These are phyloP conservation scores for Ochotona curzoniae DNA, from an alignment of 2,113 vertebrate genomes.

Conservation along the genomic window DNA sequence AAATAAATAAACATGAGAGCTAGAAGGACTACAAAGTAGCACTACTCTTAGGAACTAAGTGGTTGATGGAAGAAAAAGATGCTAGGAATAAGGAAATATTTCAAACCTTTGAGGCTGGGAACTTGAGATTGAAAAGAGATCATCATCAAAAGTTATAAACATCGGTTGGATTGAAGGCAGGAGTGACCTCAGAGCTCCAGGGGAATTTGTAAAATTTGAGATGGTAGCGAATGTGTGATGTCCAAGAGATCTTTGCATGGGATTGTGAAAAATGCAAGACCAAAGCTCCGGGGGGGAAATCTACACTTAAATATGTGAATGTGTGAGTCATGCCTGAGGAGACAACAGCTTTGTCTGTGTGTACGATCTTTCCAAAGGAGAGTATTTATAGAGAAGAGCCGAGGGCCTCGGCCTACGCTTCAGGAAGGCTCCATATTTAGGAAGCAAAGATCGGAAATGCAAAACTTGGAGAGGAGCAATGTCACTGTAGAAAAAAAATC, in stretches of 20 bases:
- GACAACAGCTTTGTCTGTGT: not conserved
- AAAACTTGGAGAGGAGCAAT: slow-evolving; percentile 42
- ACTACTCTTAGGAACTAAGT: not conserved
- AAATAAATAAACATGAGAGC: no score
- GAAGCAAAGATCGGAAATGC: slow-evolving; percentile 15
- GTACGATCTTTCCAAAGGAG: not conserved
- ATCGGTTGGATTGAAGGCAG: not conserved
- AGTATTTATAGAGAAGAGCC: slow-evolving; percentile 52
- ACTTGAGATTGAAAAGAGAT: not conserved
- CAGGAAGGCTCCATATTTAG: slow-evolving; percentile 43
- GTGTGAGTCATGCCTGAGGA: slow-evolving; percentile 10
- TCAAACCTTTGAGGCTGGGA: not conserved
- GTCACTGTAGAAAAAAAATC: not conserved
- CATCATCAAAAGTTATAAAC: not conserved
- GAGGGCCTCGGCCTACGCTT: not conserved
- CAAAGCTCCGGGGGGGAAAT: slow-evolving; percentile 4
- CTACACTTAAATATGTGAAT: not conserved
- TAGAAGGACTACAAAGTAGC: not conserved
- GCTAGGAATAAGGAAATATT: not conserved
- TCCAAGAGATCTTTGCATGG: not conserved
- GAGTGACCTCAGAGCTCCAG: slow-evolving; percentile 17
- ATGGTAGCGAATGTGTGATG: not conserved
- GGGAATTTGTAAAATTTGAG: not conserved
- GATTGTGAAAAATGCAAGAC: not conserved
- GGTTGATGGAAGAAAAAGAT: not conserved